These are phyloP conservation scores for Centruroides vittatus DNA, from an alignment of 1,140 invertebrate species.

Conservation along the genomic window DNA sequence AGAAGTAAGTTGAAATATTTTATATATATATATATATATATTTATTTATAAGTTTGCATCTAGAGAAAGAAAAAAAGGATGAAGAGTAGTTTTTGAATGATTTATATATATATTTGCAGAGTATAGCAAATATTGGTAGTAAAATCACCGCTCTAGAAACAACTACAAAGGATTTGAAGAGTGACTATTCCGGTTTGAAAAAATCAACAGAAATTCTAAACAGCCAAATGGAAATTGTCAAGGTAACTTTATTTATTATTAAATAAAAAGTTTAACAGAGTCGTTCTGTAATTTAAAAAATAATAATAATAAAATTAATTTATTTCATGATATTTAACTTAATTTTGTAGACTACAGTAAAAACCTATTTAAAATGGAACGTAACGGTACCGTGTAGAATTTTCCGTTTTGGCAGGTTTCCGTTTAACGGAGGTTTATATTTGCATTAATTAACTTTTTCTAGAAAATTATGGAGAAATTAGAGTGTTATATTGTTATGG, in stretches of 20 bases:
- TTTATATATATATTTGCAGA: conserved; percentile 2
- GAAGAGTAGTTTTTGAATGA: neutral
- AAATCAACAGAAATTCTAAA: conserved; percentile 9
- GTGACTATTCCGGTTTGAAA: conserved; percentile 10
- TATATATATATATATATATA: neutral
- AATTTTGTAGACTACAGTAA: too few species aligned
- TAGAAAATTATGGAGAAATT: too few species aligned
- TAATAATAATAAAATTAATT: too few species aligned
- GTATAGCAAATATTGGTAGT: conserved; percentile 13
- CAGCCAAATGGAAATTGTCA: conserved; percentile 7
- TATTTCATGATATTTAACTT: too few species aligned
- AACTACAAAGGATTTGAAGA: conserved; percentile 10
- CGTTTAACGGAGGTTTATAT: too few species aligned
- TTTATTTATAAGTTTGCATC: neutral
- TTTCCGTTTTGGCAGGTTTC: too few species aligned
- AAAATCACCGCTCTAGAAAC: conserved; percentile 14
- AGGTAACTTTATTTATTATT: neutral
- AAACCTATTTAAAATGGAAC: too few species aligned
- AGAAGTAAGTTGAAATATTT: conserved; percentile 6
- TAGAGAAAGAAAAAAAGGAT: neutral
- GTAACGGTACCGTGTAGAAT: too few species aligned
- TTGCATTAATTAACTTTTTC: too few species aligned
- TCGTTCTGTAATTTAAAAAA: too few species aligned
- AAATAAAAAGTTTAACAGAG: too few species aligned
- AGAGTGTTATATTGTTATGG: too few species aligned